A percentile compares a stretch with the other conserved stretches of the same genome.
Conservation (phyloP, 2,113 vertebrate genomes). For the Edolisoma coerulescens region DNA sequence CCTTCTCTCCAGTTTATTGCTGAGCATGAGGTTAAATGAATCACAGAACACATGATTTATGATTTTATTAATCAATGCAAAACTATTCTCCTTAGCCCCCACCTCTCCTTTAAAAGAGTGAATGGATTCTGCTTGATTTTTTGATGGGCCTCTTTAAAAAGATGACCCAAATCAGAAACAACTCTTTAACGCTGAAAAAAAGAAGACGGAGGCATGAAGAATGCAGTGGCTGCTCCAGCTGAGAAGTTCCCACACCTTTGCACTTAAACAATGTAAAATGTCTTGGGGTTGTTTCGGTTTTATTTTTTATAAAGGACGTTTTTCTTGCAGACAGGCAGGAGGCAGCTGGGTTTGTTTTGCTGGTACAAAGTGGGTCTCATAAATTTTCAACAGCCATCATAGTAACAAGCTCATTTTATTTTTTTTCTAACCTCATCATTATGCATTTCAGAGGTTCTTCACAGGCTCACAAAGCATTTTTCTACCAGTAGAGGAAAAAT, state of each 20-base stretch:
- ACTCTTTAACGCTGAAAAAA: neutral
- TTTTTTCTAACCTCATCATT: neutral
- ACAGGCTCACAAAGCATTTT: neutral
- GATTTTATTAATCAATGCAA: neutral
- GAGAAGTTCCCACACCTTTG: neutral
- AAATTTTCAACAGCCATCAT: constrained; percentile 25
- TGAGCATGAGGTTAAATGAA: neutral
- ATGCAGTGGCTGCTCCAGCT: neutral
- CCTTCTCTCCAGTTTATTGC: neutral
- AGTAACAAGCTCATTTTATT: neutral
- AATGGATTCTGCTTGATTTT: neutral
- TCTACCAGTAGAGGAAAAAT: neutral
- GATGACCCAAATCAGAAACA: neutral
- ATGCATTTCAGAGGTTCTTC: neutral
- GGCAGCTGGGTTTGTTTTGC: constrained; percentile 15
- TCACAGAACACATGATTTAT: neutral
- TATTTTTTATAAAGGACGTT: neutral
- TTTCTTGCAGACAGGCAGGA: constrained; percentile 7
- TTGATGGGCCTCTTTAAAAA: neutral
- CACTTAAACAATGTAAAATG: neutral
- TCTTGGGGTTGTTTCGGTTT: neutral
- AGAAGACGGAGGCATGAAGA: neutral
- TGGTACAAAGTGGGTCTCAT: neutral
- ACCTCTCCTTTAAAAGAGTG: neutral
- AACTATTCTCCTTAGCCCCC: neutral